Conservation (phyloP, 2,888 invertebrate species). For the Metalampra italica region DNA sequence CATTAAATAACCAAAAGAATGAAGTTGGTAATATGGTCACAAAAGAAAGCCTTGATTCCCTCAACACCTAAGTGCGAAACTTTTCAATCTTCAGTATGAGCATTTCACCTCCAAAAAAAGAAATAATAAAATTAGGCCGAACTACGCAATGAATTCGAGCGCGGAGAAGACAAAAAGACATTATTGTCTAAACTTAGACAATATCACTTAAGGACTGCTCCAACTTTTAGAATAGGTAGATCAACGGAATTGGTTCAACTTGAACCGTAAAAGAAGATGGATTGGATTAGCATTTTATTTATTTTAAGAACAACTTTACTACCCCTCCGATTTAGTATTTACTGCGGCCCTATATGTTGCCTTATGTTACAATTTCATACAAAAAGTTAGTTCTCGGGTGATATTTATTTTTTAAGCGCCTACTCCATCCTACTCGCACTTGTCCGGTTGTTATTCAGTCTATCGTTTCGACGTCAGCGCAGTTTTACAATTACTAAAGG, state of each 20-base stretch:
- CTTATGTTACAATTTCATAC: not conserved
- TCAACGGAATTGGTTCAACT: slow-evolving; percentile 38
- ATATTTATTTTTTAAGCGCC: too few relatives aligned
- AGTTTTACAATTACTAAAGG: too few relatives aligned
- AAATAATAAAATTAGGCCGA: slow-evolving; percentile 18
- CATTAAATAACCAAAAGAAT: not conserved
- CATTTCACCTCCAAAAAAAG: slow-evolving; percentile 3
- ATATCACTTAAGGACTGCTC: slow-evolving; percentile 23
- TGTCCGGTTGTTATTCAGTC: too few relatives aligned
- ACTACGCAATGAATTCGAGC: slow-evolving; percentile 17
- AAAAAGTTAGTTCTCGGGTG: not conserved
- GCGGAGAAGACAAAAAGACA: slow-evolving; percentile 19
- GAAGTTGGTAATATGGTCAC: not conserved
- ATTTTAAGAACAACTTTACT: slow-evolving; percentile 31
- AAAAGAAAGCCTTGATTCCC: not conserved
- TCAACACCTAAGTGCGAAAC: not conserved
- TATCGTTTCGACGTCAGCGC: too few relatives aligned
- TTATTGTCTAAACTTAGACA: slow-evolving; percentile 25
- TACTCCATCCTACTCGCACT: too few relatives aligned
- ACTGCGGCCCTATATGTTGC: not conserved
- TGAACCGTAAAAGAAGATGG: slow-evolving; percentile 35
- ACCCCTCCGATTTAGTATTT: slow-evolving; percentile 18
- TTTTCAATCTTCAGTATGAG: not conserved
- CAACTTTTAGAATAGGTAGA: slow-evolving; percentile 14
- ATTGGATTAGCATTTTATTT: slow-evolving; percentile 49